phyloP scores from a whole-genome alignment of 1,140 invertebrate species.

The Antheraea pernyi region DNA sequence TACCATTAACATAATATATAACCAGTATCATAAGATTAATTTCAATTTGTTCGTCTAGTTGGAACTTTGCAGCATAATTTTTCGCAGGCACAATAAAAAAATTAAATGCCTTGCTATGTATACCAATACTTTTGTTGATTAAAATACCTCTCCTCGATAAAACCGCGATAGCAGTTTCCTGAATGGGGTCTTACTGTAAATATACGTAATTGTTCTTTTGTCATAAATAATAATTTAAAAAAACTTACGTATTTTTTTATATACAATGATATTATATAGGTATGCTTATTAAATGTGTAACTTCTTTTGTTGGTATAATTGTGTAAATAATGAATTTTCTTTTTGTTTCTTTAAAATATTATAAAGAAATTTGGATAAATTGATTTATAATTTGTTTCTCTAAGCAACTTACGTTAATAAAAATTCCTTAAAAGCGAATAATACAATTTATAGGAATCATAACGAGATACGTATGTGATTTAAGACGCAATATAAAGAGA shows the following conservation, averaged over 20 bases:
- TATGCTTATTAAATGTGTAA: too few relatives aligned
- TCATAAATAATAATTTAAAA: too few relatives aligned
- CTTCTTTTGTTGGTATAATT: too few relatives aligned
- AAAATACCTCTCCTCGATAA: too few relatives aligned
- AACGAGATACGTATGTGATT: conserved; percentile 5
- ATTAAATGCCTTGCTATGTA: background rate
- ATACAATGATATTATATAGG: too few relatives aligned
- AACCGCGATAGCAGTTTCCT: too few relatives aligned
- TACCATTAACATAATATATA: background rate
- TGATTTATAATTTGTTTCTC: background rate
- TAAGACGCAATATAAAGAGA: conserved; percentile 12
- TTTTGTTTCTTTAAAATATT: too few relatives aligned
- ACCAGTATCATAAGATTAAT: background rate
- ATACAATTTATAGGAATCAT: background rate
- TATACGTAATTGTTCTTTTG: too few relatives aligned
- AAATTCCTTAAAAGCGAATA: background rate
- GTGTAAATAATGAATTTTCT: too few relatives aligned
- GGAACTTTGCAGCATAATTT: background rate
- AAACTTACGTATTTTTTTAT: too few relatives aligned
- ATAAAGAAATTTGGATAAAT: background rate
- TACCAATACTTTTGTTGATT: too few relatives aligned
- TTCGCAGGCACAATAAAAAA: background rate
- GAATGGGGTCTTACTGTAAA: too few relatives aligned
- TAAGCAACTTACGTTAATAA: background rate
- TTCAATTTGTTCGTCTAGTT: background rate